Evolutionary conservation across 2,797 vertebrate genomes (phyloP).

Genomic region (Synanceia verrucosa): DNA sequence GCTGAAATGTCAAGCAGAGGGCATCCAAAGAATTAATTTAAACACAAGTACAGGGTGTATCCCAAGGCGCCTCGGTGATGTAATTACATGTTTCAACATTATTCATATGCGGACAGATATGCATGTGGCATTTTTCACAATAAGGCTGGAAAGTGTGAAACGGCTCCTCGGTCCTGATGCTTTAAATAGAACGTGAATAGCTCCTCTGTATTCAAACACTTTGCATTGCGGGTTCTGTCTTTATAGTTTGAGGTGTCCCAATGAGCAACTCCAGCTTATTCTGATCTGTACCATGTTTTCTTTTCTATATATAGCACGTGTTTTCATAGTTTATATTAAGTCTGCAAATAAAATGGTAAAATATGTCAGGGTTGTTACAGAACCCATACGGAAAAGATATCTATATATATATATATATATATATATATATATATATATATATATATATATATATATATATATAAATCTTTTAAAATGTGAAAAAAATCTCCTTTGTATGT

Average conservation of each 20-base stretch:
- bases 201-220: not conserved
- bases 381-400: too few relatives aligned
- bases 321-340: too few relatives aligned
- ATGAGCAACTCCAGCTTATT: not conserved
- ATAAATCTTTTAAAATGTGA: too few relatives aligned
- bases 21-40: conserved; percentile 73
- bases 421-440: too few relatives aligned
- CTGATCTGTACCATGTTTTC: not conserved
- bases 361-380: too few relatives aligned
- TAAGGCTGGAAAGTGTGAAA: conserved; percentile 17
- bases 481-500: too few relatives aligned
- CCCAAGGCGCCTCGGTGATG: conserved; percentile 62
- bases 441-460: too few relatives aligned
- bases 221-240: not conserved
- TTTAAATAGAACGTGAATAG: not conserved
- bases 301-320: too few relatives aligned
- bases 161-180: not conserved
- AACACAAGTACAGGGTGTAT: conserved; percentile 64
- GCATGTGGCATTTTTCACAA: conserved; percentile 44
- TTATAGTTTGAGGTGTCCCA: not conserved
- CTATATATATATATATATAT: too few relatives aligned
- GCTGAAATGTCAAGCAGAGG: conserved; percentile 77
- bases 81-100: conserved; percentile 81
- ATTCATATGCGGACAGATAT: conserved; percentile 67
- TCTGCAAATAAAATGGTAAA: too few relatives aligned